These are phyloP conservation scores for Andrena chrysosceles DNA, from an alignment of 2,888 invertebrate species.

Conservation along the genomic window DNA sequence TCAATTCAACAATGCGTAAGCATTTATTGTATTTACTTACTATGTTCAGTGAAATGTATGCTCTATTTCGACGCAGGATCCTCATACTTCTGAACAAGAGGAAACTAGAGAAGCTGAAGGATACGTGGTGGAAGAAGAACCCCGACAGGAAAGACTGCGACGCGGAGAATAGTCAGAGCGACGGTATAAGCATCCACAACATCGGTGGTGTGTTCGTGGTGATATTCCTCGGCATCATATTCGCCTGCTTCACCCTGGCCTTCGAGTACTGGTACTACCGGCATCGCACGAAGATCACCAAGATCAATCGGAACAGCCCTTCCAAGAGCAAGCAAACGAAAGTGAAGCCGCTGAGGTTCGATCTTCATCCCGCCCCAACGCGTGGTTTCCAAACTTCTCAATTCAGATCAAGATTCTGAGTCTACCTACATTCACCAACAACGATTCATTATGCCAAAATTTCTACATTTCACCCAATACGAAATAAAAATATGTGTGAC, in stretches of 20 bases:
- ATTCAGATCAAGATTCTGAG: constrained; percentile 62
- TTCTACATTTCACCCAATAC: neutral
- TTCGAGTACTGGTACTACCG: constrained; percentile 98
- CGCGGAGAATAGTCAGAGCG: constrained; percentile 96
- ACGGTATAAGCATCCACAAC: constrained; percentile 98
- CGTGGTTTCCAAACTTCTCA: constrained; percentile 70
- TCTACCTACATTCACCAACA: neutral
- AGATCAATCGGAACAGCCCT: constrained; percentile 41
- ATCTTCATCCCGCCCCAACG: constrained; percentile 78
- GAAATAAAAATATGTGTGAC: neutral
- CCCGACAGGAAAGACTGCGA: constrained; percentile 92
- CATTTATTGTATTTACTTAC: neutral
- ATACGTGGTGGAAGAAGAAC: constrained; percentile 98
- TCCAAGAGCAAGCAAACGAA: constrained; percentile 53
- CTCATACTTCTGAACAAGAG: constrained; percentile 96
- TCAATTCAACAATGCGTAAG: constrained; percentile 97
- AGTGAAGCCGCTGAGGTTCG: constrained; percentile 76
- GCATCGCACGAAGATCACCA: constrained; percentile 88
- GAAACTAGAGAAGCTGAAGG: constrained; percentile 96
- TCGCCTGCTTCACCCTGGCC: constrained; percentile 95
- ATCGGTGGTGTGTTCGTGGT: constrained; percentile 99
- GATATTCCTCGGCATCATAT: constrained; percentile 97
- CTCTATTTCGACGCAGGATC: constrained; percentile 88
- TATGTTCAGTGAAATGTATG: neutral
- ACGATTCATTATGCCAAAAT: neutral